phyloP scores from a whole-genome alignment of 2,113 vertebrate genomes.

The Platysteira castanea region DNA sequence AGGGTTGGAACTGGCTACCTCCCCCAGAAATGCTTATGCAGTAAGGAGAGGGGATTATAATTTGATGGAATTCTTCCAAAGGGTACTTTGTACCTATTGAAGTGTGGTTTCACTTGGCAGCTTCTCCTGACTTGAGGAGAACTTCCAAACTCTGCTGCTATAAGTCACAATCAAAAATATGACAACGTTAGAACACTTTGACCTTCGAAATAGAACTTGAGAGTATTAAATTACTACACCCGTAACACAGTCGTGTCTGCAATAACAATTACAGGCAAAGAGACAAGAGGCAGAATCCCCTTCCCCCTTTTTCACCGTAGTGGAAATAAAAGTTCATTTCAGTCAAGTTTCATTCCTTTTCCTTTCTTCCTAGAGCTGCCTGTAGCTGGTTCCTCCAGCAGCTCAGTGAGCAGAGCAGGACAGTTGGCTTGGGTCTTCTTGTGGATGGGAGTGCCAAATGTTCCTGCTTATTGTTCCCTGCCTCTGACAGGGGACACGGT shows the following conservation, averaged over 20 bases:
- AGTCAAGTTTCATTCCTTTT: not conserved
- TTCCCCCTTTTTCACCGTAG: not conserved
- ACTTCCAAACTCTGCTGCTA: not conserved
- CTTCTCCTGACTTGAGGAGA: not conserved
- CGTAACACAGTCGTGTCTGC: not conserved
- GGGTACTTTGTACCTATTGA: not conserved
- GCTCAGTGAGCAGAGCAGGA: not conserved
- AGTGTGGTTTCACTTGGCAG: slow-evolving; percentile 12
- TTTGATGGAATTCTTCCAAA: not conserved
- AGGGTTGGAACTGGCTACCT: not conserved
- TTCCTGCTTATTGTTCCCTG: not conserved
- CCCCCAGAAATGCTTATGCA: not conserved
- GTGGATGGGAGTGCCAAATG: not conserved
- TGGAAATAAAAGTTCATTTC: not conserved
- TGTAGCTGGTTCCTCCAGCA: not conserved
- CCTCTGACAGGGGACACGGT: not conserved
- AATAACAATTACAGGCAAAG: not conserved
- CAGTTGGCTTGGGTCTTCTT: not conserved
- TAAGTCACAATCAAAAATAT: not conserved
- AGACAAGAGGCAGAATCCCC: not conserved
- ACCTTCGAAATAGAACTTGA: not conserved
- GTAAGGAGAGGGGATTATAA: not conserved
- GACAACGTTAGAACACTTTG: not conserved
- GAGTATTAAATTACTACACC: not conserved
- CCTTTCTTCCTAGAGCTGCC: not conserved